Percentiles rank a stretch among this genome's conserved stretches.
phyloP scores from a whole-genome alignment of 2,888 invertebrate genomes.

The Sinhomidia bicolor region DNA sequence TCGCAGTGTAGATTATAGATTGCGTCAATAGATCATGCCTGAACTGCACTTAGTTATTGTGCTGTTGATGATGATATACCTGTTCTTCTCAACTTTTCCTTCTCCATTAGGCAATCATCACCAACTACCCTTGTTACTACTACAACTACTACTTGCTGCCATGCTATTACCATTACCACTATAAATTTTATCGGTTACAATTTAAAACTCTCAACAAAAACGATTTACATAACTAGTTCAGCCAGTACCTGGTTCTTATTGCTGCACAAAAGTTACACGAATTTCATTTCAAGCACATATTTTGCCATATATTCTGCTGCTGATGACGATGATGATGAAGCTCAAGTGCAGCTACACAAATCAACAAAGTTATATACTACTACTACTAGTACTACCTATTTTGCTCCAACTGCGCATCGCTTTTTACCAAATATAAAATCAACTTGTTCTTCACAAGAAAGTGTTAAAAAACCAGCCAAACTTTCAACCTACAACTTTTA shows the following conservation, averaged over 20 bases:
- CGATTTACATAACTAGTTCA: conserved; percentile 73
- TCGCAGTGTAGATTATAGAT: no score
- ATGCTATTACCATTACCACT: not conserved
- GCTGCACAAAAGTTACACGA: not conserved
- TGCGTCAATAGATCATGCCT: not conserved
- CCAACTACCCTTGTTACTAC: not conserved
- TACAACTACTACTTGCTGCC: no score
- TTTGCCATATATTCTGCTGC: not conserved
- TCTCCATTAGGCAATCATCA: conserved; percentile 36
- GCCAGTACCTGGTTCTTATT: not conserved
- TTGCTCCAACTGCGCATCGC: not conserved
- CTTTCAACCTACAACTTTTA: conserved; percentile 42
- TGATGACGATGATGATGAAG: not conserved
- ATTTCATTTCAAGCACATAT: not conserved
- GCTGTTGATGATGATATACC: not conserved
- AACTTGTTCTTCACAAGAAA: not conserved
- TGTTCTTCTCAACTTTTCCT: not conserved
- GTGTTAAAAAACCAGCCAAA: conserved; percentile 48
- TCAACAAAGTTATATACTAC: conserved; percentile 6
- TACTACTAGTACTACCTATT: not conserved
- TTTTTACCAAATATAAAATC: not conserved
- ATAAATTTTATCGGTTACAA: conserved; percentile 47
- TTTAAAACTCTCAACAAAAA: conserved; percentile 50
- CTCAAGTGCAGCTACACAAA: conserved; percentile 22
- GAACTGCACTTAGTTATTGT: not conserved